Evolutionary conservation across 2,797 vertebrate genomes (phyloP).

Genomic region (Myoxocephalus aenaeus): DNA sequence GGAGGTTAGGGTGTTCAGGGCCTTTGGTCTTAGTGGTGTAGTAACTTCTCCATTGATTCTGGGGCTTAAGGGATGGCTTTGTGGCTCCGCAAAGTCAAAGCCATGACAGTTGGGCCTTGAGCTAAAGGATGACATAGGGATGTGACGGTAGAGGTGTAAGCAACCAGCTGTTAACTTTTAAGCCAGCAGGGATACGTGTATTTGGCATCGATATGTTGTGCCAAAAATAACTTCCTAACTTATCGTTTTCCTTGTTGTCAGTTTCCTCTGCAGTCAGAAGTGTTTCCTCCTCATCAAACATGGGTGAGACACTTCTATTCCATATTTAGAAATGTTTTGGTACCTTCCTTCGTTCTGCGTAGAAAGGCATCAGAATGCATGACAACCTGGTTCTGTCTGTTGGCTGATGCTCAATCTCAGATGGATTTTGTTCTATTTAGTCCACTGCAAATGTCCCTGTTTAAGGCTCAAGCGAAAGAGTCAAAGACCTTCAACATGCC

Average conservation of each 20-base stretch:
- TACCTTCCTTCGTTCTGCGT: background rate
- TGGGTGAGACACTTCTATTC: background rate
- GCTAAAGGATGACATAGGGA: constrained; percentile 39
- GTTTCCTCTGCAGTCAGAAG: constrained; percentile 2
- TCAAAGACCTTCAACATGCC: constrained; percentile 40
- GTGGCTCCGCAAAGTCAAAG: constrained; percentile 22
- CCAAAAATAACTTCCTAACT: constrained; percentile 14
- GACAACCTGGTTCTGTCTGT: background rate
- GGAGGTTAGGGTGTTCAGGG: constrained; percentile 36
- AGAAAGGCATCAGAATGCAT: constrained; percentile 1
- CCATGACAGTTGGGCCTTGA: constrained; percentile 25
- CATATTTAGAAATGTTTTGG: constrained; percentile 8
- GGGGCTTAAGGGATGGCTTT: constrained; percentile 25
- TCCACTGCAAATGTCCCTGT: constrained; percentile 16
- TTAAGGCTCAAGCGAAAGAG: constrained; percentile 19
- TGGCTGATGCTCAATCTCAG: background rate
- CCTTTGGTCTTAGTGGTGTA: constrained; percentile 49
- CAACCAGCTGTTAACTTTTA: constrained; percentile 85
- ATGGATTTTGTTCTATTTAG: constrained; percentile 14
- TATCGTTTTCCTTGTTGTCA: background rate
- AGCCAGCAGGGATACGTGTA: constrained; percentile 77
- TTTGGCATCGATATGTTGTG: constrained; percentile 45
- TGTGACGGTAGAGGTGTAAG: constrained; percentile 24
- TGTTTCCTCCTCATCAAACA: background rate
- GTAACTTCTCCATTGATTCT: constrained; percentile 43